Evolutionary conservation across 2,113 vertebrate species (phyloP), one percentile per base, ranked within the genome.

Genomic region (Oreotragus oreotragus): DNA sequence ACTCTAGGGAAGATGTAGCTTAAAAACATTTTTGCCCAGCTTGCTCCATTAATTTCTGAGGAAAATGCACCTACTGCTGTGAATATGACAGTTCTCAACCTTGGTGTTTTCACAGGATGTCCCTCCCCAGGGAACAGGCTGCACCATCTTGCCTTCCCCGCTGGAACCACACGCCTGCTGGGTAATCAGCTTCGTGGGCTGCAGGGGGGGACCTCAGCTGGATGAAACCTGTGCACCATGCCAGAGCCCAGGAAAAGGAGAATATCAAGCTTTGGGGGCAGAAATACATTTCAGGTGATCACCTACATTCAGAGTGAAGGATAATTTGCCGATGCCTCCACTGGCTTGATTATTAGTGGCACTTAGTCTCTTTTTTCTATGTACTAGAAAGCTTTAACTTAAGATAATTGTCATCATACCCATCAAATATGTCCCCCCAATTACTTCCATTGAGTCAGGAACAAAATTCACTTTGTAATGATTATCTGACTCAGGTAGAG

Each of bases 401-500:
- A 98, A 98, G 99, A 98, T 98, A 98, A 99, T 99, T 99, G 99
- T 99, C 98, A 98, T 99, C 98, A 97, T 97, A 97, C 93, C 98
- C 98, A 98, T 98, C 97, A 99, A 98, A 99, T 98, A 98, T 99
- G 99, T 99, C 96, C 70, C 98, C 91, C 94, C 99, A 99, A 99
- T 99, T 99, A 99, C 98, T 99, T 98, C 98, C 98, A 97, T 64
- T 96, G 98, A 99, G 97, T 98, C 95, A 86, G 98, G 98, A 99
- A 98, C 92, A 98, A 99, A 98, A 99, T 99, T 99, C 98, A 99
- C 99, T 99, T 99, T 99, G 99, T 98, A 99, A 99, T 99, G 99
- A 99, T 99, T 99, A 99, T 99, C 99, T 99, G 99, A 99, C 99
- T 99, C 98, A 98, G 99, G 99, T 99, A 99, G 98, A 99, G 99